Evolutionary conservation across 2,113 vertebrate species (phyloP).

Genomic region (Leiothrix lutea): DNA sequence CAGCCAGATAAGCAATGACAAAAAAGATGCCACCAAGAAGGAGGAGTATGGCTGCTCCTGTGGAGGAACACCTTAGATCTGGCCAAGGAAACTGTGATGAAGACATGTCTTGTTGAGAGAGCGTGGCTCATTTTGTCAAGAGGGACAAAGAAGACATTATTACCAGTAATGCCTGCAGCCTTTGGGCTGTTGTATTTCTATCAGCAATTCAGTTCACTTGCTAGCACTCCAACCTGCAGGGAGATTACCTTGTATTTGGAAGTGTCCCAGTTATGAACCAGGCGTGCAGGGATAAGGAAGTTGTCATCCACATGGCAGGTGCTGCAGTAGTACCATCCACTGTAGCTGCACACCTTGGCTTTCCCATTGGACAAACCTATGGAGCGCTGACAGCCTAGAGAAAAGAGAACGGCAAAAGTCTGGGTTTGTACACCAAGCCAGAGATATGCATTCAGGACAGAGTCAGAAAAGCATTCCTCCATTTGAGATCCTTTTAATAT

Average conservation of each 20-base stretch:
- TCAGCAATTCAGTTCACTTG: background rate
- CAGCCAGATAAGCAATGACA: background rate
- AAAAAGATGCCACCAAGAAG: background rate
- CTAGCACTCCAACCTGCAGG: background rate
- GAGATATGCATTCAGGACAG: background rate
- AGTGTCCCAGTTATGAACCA: constrained; percentile 98
- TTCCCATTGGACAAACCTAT: constrained; percentile 90
- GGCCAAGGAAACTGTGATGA: background rate
- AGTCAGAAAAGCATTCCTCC: background rate
- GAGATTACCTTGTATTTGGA: constrained; percentile 89
- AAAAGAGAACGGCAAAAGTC: background rate
- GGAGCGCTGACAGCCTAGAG: constrained; percentile 88
- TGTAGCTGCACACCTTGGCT: constrained; percentile 96
- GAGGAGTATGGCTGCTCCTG: background rate
- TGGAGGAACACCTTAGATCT: background rate
- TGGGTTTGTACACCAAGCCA: background rate
- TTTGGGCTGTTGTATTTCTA: background rate
- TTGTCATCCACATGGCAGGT: constrained; percentile 92
- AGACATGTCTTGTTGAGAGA: background rate
- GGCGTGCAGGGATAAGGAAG: constrained; percentile 93
- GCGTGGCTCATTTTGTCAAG: background rate
- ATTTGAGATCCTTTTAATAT: background rate
- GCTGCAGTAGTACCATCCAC: constrained; percentile 98
- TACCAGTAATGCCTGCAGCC: background rate
- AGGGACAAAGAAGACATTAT: background rate